A percentile compares a stretch with the other conserved stretches of the same genome.
Conservation (phyloP, 2,797 vertebrate species). For the Rallus crepitans region DNA sequence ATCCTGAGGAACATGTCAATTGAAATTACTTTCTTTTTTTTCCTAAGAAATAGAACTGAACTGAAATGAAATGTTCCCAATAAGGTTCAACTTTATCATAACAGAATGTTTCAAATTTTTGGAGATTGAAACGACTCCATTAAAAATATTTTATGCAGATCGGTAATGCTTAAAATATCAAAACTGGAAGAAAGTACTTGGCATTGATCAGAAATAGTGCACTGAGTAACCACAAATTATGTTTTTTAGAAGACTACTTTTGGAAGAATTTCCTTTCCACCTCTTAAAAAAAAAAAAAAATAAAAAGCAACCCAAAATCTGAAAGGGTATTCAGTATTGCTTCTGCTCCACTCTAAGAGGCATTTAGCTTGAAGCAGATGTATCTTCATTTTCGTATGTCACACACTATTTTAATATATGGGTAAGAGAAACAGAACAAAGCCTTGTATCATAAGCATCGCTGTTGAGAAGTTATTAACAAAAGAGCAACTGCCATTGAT, state of each 20-base stretch:
- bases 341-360: not conserved
- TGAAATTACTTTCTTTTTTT: not conserved
- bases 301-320: not conserved
- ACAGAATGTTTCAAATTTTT: conserved; percentile 56
- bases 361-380: not conserved
- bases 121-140: conserved; percentile 34
- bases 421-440: conserved; percentile 2
- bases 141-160: conserved; percentile 64
- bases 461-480: not conserved
- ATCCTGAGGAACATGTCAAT: conserved; percentile 22
- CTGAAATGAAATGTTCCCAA: conserved; percentile 5
- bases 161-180: conserved; percentile 49
- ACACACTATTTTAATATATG: not conserved
- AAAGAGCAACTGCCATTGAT: not conserved
- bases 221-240: conserved; percentile 2
- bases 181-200: conserved; percentile 54
- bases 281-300: not conserved
- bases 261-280: conserved; percentile 15
- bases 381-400: conserved; percentile 3
- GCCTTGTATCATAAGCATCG: not conserved
- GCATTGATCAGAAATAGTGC: conserved; percentile 44
- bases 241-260: not conserved
- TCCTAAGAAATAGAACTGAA: not conserved
- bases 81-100: conserved; percentile 48
- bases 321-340: not conserved